Evolutionary conservation across 2,888 invertebrate genomes (phyloP).

Genomic region (Clitarchus hookeri): DNA sequence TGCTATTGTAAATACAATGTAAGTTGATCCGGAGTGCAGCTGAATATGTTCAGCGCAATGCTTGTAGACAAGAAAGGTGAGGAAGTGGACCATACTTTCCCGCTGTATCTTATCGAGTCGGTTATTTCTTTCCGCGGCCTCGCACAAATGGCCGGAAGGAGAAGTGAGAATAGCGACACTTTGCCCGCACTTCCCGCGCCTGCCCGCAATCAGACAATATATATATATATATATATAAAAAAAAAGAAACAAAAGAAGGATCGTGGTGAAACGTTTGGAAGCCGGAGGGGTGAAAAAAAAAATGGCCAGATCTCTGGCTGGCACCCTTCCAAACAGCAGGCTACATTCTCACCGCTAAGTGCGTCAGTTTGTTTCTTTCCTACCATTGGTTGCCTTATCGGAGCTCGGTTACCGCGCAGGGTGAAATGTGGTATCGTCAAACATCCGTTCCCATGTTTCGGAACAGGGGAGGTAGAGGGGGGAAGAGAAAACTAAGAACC

Average conservation of each 20-base stretch:
- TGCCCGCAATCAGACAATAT: not conserved
- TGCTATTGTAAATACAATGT: too few relatives aligned
- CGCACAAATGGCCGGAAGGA: not conserved
- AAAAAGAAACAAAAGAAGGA: not conserved
- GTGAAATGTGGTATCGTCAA: not conserved
- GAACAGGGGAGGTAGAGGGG: too few relatives aligned
- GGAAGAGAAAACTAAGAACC: not conserved
- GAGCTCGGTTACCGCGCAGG: not conserved
- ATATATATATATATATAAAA: too few relatives aligned
- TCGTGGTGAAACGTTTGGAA: not conserved
- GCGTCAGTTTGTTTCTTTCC: not conserved
- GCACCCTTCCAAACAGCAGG: not conserved
- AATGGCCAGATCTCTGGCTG: not conserved
- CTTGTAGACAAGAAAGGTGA: not conserved
- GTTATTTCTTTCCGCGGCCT: not conserved
- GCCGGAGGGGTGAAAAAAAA: not conserved
- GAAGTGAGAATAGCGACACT: not conserved
- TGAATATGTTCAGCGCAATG: too few relatives aligned
- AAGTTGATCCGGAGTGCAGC: too few relatives aligned
- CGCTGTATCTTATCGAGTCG: not conserved
- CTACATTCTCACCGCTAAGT: conserved; percentile 7
- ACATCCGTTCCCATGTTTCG: not conserved
- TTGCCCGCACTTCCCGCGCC: not conserved
- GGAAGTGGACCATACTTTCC: not conserved
- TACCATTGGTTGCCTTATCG: not conserved